These are phyloP conservation scores for Rhyzopertha dominica DNA, from an alignment of 1,140 invertebrate genomes.

Conservation along the genomic window DNA sequence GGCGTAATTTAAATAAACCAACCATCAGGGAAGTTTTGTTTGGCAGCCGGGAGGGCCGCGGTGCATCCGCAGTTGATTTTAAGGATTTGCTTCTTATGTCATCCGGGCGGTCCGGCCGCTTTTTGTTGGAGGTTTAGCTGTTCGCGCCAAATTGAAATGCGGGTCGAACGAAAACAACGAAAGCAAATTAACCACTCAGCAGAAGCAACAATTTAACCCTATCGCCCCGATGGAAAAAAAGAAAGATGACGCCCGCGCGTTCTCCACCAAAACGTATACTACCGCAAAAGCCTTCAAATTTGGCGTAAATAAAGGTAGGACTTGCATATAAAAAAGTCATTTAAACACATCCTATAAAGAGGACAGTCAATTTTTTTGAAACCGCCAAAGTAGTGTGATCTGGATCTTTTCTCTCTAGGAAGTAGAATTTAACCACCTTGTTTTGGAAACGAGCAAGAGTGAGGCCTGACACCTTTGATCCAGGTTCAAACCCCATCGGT, in stretches of 20 bases:
- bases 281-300: conserved; percentile 9
- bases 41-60: conserved; percentile 7
- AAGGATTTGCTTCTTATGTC: conserved; percentile 21
- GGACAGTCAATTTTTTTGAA: conserved; percentile 12
- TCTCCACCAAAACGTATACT: conserved; percentile 6
- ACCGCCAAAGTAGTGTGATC: too few species aligned
- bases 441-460: too few species aligned
- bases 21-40: conserved; percentile 21
- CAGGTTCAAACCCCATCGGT: too few species aligned
- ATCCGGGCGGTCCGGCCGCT: conserved; percentile 7
- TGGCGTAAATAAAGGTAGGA: conserved; percentile 12
- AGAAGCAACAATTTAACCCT: too few species aligned
- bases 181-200: conserved; percentile 13
- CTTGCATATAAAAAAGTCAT: conserved; percentile 14
- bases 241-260: too few species aligned
- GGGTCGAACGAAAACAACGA: conserved; percentile 20
- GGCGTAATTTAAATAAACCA: conserved; percentile 30
- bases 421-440: too few species aligned
- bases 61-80: conserved; percentile 21
- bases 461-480: too few species aligned
- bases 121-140: conserved; percentile 21
- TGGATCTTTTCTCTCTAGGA: too few species aligned
- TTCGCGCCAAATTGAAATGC: conserved; percentile 20
- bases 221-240: too few species aligned
- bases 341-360: conserved; percentile 13